Evolutionary conservation across 2,888 invertebrate species (phyloP).

Genomic region (Callinectes sapidus): DNA sequence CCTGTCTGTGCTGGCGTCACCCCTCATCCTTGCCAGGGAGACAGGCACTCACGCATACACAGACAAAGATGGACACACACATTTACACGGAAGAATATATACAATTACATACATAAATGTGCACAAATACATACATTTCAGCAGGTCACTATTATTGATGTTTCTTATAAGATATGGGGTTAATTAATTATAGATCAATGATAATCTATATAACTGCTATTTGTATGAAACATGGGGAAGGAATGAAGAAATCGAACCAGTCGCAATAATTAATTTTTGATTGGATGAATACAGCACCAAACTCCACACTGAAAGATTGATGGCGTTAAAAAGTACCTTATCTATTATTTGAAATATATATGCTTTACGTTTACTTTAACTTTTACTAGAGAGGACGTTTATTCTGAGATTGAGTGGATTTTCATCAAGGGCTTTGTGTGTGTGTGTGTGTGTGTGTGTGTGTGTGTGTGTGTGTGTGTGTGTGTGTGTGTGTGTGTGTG

Average conservation of each 20-base stretch:
- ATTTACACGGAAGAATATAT: background rate
- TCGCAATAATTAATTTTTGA: background rate
- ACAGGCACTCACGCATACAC: background rate
- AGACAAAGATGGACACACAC: conserved; percentile 1
- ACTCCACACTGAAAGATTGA: background rate
- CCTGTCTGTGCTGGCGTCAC: background rate
- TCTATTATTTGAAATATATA: background rate
- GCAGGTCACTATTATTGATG: background rate
- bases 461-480: conserved; percentile 1
- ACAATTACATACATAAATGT: background rate
- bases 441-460: background rate
- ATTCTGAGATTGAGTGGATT: background rate
- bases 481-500: background rate
- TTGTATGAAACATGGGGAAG: background rate
- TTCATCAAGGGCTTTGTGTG: background rate
- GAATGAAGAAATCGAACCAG: background rate
- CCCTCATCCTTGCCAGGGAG: background rate
- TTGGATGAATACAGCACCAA: background rate
- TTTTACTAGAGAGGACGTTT: background rate
- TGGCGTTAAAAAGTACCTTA: background rate
- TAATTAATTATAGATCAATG: background rate
- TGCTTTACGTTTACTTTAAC: background rate
- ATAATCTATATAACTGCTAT: background rate
- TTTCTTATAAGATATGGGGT: background rate
- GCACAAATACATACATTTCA: background rate